Percentiles rank a stretch among this genome's conserved stretches.
phyloP scores from a whole-genome alignment of 1,140 invertebrate species.

The Stegodyphus dumicola region DNA sequence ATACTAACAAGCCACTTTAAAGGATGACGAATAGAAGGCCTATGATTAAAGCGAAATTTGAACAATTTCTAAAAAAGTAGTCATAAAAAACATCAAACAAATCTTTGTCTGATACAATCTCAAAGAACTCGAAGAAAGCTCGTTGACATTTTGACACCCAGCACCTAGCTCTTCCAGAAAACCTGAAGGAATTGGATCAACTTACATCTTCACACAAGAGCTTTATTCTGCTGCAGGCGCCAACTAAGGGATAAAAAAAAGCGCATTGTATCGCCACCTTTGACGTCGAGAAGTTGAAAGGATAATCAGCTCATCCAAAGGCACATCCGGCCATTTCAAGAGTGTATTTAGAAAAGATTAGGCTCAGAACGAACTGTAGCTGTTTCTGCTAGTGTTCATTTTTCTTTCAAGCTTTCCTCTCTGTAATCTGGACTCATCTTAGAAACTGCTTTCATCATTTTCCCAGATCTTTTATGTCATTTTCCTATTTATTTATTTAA shows the following conservation, averaged over 20 bases:
- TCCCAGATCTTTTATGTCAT: background rate
- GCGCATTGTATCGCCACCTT: slow-evolving; percentile 47
- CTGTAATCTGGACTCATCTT: slow-evolving; percentile 1
- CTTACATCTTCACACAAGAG: slow-evolving; percentile 41
- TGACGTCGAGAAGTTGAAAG: slow-evolving; percentile 57
- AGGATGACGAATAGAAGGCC: background rate
- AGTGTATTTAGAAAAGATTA: slow-evolving; percentile 39
- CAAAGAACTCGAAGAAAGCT: slow-evolving; percentile 2
- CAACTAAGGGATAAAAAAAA: background rate
- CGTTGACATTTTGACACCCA: slow-evolving; percentile 49
- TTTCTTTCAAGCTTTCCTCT: slow-evolving; percentile 31
- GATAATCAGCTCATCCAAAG: slow-evolving; percentile 44
- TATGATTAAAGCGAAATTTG: slow-evolving; percentile 6
- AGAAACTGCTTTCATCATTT: too few relatives aligned
- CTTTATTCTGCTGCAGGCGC: slow-evolving; percentile 33
- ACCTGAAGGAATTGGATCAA: slow-evolving; percentile 50
- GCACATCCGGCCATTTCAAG: slow-evolving; percentile 41
- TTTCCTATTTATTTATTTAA: slow-evolving; percentile 12
- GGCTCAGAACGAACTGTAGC: slow-evolving; percentile 1
- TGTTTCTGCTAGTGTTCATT: background rate
- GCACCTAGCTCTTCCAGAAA: slow-evolving; percentile 14
- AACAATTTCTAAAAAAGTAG: background rate
- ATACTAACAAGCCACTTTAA: slow-evolving; percentile 2
- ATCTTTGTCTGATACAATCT: slow-evolving; percentile 1
- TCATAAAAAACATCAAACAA: slow-evolving; percentile 18